phyloP scores from a whole-genome alignment of 2,113 vertebrate species.

The Naja naja region DNA sequence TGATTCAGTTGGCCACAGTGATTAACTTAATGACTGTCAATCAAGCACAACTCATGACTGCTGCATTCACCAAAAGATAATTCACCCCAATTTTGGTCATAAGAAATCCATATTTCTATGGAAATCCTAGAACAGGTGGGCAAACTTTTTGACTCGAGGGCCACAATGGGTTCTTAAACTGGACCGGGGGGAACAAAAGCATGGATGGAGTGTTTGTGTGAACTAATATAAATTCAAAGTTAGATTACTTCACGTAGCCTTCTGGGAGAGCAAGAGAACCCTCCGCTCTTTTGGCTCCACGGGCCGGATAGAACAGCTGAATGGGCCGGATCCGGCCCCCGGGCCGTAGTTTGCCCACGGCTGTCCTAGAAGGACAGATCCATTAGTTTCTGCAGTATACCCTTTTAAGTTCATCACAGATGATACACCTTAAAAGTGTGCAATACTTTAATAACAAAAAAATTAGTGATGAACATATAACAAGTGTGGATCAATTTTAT shows the following conservation, averaged over 20 bases:
- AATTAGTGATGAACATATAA: background rate
- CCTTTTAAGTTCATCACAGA: background rate
- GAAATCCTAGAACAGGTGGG: background rate
- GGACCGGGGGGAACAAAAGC: too few species aligned
- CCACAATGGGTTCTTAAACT: too few species aligned
- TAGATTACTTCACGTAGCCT: too few species aligned
- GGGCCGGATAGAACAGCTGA: too few species aligned
- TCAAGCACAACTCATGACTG: background rate
- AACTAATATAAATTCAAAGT: too few species aligned
- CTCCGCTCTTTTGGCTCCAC: too few species aligned
- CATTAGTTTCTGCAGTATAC: background rate
- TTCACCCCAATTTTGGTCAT: background rate
- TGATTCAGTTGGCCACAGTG: background rate
- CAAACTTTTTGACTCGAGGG: too few species aligned
- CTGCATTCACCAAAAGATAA: background rate
- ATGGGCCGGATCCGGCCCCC: too few species aligned
- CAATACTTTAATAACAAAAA: background rate
- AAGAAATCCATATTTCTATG: background rate
- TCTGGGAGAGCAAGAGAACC: too few species aligned
- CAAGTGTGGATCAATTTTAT: conserved; percentile 36
- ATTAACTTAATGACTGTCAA: background rate
- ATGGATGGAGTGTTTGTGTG: too few species aligned
- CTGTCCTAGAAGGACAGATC: background rate
- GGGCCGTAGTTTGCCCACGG: too few species aligned
- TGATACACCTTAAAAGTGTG: background rate